Evolutionary conservation across 2,113 vertebrate genomes (phyloP), one percentile per base, ranked within the genome.

Genomic region (Oncorhynchus clarkii): DNA sequence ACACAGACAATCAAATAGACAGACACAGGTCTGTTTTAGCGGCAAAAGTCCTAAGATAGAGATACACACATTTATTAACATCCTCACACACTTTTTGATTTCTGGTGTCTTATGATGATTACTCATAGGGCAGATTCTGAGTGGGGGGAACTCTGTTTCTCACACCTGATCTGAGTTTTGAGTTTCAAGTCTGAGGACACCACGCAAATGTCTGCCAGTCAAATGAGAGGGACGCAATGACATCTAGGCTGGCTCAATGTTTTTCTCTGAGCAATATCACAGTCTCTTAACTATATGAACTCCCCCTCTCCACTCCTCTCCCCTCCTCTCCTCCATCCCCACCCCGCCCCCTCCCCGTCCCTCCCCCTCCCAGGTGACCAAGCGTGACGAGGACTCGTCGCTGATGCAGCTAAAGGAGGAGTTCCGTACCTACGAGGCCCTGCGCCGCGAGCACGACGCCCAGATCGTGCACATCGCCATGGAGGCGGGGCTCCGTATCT

Each of bases 401-500:
- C 91, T 99, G 88, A 99, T 99, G 97, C 97, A 99, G 77, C 91
- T 99, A 70, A 99, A 98, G 72, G 97, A 98, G 76, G 97, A 99
- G 88, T 99, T 99, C 86, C 94, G 97, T 12, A 97, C 96, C 22
- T 99, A 99, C 0, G 97, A 99, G 84, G 96, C 97, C 12, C 90
- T 99, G 72, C 92, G 97, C 59, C 93, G 97, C 16, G 97, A 99
- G 65, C 97, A 99, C 3, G 97, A 99, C 34, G 96, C 97, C 39
- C 97, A 99, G 75, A 98, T 98, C 26, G 97, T 99, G 88, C 97
- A 99, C 86, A 99, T 99, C 72, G 97, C 97, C 84, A 97, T 99
- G 96, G 97, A 99, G 89, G 97, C 97, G 0, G 97, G 97, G 54
- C 95, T 99, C 3, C 94, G 97, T 7, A 99, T 99, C 89, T 98